Base-by-base conservation (phyloP, 1,140 invertebrate species). In the Brachionus sp. region DNA sequence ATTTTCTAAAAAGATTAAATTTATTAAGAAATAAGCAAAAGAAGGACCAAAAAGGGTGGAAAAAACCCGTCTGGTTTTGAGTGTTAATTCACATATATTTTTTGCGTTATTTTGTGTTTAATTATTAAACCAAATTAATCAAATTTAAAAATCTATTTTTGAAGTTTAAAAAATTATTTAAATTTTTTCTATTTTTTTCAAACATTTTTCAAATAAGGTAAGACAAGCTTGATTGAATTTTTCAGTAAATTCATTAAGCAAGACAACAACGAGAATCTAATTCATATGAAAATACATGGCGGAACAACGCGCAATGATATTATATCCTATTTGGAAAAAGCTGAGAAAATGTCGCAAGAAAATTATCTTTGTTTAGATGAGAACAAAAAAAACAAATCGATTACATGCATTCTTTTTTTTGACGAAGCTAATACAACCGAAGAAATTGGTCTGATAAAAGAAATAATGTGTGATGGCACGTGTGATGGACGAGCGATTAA, bases 371-470 rank as follows among this genome's bases (percentile, higher is more conserved):
- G 9, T 19, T 78, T 50, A 88, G 87, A 62, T 42, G 9, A 80
- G 6, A 64, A 5, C 2, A 37, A 3, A 13, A 7, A 46, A 29
- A 62, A 16, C 42, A 23, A 57, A 53, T 57, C 19, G 23, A 85
- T 87, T 12, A 85, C 86, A 68, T 87, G 87, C 37, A 86, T 88
- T 5, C 68, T 88, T 64, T 88, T 88, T 84, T 88, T 88, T 85
- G 88, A 88, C 84, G 87, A 88, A 80, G 87, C 86, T 5, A 88
- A 88, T 85, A 88, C 87, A 19, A 88, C 88, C 53, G 86, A 87
- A 70, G 85, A 86, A 6, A 86, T 88, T 35, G 87, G 87, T 50
- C 62, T 87, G 13, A 86, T 87, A 64, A 88, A 88, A 83, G 87
- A 88, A 77, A 86, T 88, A 33, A 86, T 88, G 86, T 88, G 87